Conservation (phyloP, 2,888 invertebrate species). For the Adelphocoris suturalis region DNA sequence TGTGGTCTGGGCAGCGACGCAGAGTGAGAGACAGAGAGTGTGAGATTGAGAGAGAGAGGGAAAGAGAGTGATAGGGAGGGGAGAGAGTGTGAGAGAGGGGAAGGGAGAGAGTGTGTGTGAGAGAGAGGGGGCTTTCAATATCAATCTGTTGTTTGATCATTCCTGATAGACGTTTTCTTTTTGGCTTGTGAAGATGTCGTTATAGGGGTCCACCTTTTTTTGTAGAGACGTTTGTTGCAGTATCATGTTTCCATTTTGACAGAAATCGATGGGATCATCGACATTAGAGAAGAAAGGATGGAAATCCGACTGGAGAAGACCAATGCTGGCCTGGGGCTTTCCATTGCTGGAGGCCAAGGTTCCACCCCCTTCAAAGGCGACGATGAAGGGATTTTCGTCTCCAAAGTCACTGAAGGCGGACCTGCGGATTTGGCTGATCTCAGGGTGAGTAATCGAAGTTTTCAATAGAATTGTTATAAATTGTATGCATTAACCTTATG, state of each 20-base stretch:
- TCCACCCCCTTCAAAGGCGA: constrained; percentile 98
- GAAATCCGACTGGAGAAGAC: constrained; percentile 93
- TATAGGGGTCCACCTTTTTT: no score
- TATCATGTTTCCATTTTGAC: not conserved
- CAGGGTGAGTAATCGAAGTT: constrained; percentile 81
- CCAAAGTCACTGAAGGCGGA: constrained; percentile 95
- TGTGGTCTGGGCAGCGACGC: no score
- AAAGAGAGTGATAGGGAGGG: no score
- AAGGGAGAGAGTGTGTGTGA: no score
- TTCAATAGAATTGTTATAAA: not conserved
- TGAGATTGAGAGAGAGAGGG: no score
- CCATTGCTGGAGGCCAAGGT: constrained; percentile 98
- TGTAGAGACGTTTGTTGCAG: not conserved
- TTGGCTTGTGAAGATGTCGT: no score
- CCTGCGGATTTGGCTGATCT: constrained; percentile 95
- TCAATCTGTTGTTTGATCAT: no score
- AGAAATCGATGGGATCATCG: constrained; percentile 72
- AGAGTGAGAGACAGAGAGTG: no score
- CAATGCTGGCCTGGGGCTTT: constrained; percentile 94
- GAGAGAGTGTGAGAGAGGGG: no score
- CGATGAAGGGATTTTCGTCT: constrained; percentile 99
- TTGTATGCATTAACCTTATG: no score
- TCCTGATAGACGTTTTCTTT: no score
- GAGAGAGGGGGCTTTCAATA: no score
- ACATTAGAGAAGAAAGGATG: constrained; percentile 81